Evolutionary conservation across 2,113 vertebrate species (phyloP), one percentile per base, ranked within the genome.

Genomic region (Dermatemys mawii): DNA sequence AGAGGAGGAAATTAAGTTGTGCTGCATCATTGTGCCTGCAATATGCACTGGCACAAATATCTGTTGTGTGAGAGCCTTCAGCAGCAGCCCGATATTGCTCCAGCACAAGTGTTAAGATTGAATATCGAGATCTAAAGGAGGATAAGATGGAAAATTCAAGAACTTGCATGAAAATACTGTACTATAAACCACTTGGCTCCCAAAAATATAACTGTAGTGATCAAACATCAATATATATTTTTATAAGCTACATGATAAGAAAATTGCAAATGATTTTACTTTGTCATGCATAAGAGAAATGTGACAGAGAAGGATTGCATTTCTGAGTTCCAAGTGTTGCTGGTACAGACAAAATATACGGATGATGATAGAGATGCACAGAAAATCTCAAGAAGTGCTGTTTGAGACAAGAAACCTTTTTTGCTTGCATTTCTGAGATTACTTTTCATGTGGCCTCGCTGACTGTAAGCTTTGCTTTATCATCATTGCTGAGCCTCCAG

Each of bases 381-480:
- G 73, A 29, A 94, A 92, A 81, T 63, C 78, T 92, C 83, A 88
- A 87, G 92, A 87, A 86, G 82, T 7, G 46, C 12, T 84, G 49
- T 41, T 86, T 82, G 49, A 90, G 90, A 92, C 75, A 86, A 93
- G 86, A 85, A 93, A 78, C 54, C 19, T 96, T 93, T 63, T 75
- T 92, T 55, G 85, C 80, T 89, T 96, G 86, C 88, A 87, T 95
- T 92, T 94, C 89, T 90, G 57, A 95, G 87, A 93, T 96, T 96
- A 73, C 60, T 95, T 93, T 95, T 82, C 49, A 14, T 89, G 87
- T 93, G 94, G 94, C 92, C 92, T 93, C 89, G 92, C 95, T 67
- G 94, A 87, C 21, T 82, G 6, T 93, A 93, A 96, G 88, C 91
- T 95, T 95, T 97, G 97, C 95, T 98, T 97, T 97, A 97, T 98